Evolutionary conservation across 2,113 vertebrate species (phyloP), one percentile per base, ranked within the genome.

Genomic region (Phainopepla nitens): DNA sequence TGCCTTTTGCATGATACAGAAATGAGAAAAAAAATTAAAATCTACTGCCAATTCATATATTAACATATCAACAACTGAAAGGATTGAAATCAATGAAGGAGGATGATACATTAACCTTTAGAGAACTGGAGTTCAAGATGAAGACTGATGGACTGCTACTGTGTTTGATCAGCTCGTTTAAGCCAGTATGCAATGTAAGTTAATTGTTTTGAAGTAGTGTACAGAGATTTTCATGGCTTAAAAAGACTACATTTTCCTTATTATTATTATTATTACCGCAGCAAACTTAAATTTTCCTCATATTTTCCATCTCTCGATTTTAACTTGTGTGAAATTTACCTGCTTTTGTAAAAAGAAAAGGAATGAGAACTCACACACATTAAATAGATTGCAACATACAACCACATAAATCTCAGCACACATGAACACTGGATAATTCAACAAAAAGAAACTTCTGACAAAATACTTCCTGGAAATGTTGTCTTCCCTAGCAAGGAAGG

Each of bases 101-200:
- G 47, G 81, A 92, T 91, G 72, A 85, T 83, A 64, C 49, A 97
- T 97, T 97, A 97, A 97, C 94, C 94, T 97, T 97, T 85, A 88
- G 76, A 87, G 60, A 95, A 41, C 42, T 58, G 23, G 41, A 90
- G 88, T 94, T 93, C 87, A 76, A 94, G 75, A 86, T 95, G 92
- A 96, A 84, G 94, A 96, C 50, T 94, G 85, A 95, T 95, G 73
- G 66, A 95, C 29, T 80, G 87, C 68, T 93, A 80, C 87, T 84
- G 47, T 64, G 66, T 95, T 96, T 97, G 90, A 97, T 95, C 85
- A 95, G 53, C 89, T 96, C 68, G 66, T 90, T 97, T 96, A 97
- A 96, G 45, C 42, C 92, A 93, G 79, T 85, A 65, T 68, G 57
- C 41, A 96, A 56, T 83, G 56, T 89, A 95, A 98, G 90, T 91